Evolutionary conservation across 2,113 vertebrate species (phyloP).

Genomic region (Sander vitreus): DNA sequence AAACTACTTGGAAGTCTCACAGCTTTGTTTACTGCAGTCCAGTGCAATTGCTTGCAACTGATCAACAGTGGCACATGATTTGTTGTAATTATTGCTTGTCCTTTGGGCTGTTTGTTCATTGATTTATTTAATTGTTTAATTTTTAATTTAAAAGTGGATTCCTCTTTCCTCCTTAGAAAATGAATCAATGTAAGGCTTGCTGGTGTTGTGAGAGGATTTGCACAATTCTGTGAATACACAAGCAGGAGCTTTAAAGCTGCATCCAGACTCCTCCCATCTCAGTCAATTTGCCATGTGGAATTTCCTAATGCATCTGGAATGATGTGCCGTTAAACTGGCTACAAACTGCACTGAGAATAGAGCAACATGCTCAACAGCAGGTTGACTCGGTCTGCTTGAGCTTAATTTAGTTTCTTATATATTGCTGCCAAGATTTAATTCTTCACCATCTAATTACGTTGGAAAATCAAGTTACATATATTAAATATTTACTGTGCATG

Average conservation of each 20-base stretch:
- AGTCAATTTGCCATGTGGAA: conserved; percentile 22
- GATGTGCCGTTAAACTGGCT: conserved; percentile 22
- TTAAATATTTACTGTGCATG: conserved; percentile 35
- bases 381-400: conserved; percentile 6
- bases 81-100: conserved; percentile 38
- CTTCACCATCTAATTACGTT: conserved; percentile 37
- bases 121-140: conserved; percentile 43
- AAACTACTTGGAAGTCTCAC: conserved; percentile 29
- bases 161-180: conserved; percentile 23
- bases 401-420: conserved; percentile 29
- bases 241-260: neutral
- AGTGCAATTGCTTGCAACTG: conserved; percentile 9
- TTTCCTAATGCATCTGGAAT: conserved; percentile 29
- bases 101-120: conserved; percentile 39
- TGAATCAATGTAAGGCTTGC: neutral
- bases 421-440: conserved; percentile 19
- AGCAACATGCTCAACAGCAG: conserved; percentile 29
- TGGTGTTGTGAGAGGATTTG: neutral
- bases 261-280: neutral
- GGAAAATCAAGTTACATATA: conserved; percentile 47
- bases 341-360: conserved; percentile 32
- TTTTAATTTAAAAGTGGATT: conserved; percentile 8
- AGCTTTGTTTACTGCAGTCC: conserved; percentile 25
- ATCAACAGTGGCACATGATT: conserved; percentile 33
- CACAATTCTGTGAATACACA: conserved; percentile 11